Evolutionary conservation across 2,888 invertebrate genomes (phyloP).

Genomic region (Trachelus troglodyta): DNA sequence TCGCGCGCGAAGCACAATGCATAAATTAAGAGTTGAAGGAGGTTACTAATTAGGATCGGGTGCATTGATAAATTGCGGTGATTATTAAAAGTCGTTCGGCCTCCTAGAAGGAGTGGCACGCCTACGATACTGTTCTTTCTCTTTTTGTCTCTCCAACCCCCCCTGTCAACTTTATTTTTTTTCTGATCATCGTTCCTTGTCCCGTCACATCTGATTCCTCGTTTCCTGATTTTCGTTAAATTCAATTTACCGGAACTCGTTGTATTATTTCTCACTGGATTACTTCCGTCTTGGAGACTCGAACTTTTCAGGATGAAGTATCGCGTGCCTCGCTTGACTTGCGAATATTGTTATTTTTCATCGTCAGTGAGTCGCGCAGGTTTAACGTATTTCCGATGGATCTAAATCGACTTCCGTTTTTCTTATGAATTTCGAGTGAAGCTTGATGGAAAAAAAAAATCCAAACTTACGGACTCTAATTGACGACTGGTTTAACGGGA

Average conservation of each 20-base stretch:
- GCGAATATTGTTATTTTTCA: no score
- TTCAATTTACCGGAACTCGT: no score
- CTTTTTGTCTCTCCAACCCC: not conserved
- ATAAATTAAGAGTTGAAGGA: constrained; percentile 32
- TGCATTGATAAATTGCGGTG: constrained; percentile 52
- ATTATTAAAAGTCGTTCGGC: constrained; percentile 55
- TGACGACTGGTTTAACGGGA: not conserved
- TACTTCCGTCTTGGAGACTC: no score
- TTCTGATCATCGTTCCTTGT: not conserved
- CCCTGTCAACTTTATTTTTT: not conserved
- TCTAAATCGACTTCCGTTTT: no score
- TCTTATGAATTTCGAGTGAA: no score
- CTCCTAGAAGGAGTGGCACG: constrained; percentile 44
- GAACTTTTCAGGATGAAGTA: no score
- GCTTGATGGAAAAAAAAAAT: not conserved
- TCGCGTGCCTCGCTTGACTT: no score
- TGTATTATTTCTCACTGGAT: no score
- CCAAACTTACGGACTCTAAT: not conserved
- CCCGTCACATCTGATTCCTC: no score
- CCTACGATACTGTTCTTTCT: constrained; percentile 41
- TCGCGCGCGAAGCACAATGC: constrained; percentile 8
- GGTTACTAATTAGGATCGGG: constrained; percentile 53
- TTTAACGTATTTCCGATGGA: no score
- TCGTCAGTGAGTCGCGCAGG: no score
- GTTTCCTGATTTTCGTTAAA: no score